phyloP scores from a whole-genome alignment of 2,888 invertebrate genomes.

The Suillia variegata region DNA sequence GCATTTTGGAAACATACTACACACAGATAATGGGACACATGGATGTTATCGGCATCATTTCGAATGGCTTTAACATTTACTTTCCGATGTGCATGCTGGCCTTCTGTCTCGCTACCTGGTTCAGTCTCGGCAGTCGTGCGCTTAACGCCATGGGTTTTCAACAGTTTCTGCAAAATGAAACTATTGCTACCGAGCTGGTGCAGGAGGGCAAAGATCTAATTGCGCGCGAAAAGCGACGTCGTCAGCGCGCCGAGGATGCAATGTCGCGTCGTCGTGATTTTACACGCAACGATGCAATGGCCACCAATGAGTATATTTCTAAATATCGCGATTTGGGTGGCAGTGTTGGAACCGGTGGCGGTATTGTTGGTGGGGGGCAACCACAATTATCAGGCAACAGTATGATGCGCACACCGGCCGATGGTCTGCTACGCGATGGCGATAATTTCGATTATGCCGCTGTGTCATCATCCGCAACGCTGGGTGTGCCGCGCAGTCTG shows the following conservation, averaged over 20 bases:
- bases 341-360: neutral
- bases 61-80: conserved; percentile 98
- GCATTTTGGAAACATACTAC: conserved; percentile 88
- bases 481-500: conserved; percentile 54
- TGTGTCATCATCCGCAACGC: conserved; percentile 61
- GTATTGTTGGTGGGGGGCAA: conserved; percentile 20
- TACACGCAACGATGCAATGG: conserved; percentile 49
- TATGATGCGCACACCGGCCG: conserved; percentile 47
- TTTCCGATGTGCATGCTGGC: conserved; percentile 96
- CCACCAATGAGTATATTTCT: conserved; percentile 43
- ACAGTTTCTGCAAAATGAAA: conserved; percentile 95
- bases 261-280: conserved; percentile 68
- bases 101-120: conserved; percentile 92
- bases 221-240: conserved; percentile 82
- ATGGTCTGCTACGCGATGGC: conserved; percentile 77
- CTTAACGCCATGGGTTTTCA: conserved; percentile 93
- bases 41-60: conserved; percentile 96
- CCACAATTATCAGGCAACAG: conserved; percentile 19
- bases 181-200: conserved; percentile 89
- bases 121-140: conserved; percentile 88
- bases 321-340: conserved; percentile 46
- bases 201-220: conserved; percentile 93
- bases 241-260: conserved; percentile 82
- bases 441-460: conserved; percentile 75
- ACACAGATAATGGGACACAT: conserved; percentile 99